phyloP scores from a whole-genome alignment of 1,140 invertebrate species.

The Dufourea novaeangliae region DNA sequence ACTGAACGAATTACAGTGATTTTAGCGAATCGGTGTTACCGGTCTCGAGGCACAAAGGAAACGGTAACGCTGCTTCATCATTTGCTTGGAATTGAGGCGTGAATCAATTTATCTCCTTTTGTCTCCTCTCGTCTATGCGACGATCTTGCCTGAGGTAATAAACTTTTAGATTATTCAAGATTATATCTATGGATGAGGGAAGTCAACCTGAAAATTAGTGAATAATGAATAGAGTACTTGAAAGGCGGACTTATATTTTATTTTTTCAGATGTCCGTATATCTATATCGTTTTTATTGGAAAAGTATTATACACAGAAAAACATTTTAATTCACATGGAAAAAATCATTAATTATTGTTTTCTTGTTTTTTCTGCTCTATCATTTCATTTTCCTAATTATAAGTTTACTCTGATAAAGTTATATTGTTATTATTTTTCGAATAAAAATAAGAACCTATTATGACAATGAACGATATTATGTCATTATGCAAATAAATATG shows the following conservation, averaged over 20 bases:
- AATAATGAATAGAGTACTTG: neutral
- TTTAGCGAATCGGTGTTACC: neutral
- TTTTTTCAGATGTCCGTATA: too few relatives aligned
- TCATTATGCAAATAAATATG: too few relatives aligned
- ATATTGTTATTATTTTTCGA: too few relatives aligned
- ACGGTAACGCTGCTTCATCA: neutral
- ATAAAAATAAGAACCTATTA: too few relatives aligned
- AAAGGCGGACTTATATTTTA: neutral
- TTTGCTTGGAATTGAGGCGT: neutral
- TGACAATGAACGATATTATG: too few relatives aligned
- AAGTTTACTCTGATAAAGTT: too few relatives aligned
- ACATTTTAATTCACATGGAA: too few relatives aligned
- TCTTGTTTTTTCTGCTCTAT: too few relatives aligned
- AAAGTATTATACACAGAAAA: neutral
- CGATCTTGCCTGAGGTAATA: neutral
- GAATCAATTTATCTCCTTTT: constrained; percentile 33
- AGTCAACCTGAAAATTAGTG: neutral
- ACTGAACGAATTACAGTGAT: neutral
- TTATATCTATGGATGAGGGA: neutral
- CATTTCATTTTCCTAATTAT: too few relatives aligned
- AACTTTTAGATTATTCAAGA: constrained; percentile 26
- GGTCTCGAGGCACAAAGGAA: constrained; percentile 8
- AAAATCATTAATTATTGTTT: too few relatives aligned
- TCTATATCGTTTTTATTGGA: neutral
- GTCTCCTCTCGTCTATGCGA: neutral